Evolutionary conservation across 2,113 vertebrate genomes (phyloP).

Genomic region (Nesospiza acunhae): DNA sequence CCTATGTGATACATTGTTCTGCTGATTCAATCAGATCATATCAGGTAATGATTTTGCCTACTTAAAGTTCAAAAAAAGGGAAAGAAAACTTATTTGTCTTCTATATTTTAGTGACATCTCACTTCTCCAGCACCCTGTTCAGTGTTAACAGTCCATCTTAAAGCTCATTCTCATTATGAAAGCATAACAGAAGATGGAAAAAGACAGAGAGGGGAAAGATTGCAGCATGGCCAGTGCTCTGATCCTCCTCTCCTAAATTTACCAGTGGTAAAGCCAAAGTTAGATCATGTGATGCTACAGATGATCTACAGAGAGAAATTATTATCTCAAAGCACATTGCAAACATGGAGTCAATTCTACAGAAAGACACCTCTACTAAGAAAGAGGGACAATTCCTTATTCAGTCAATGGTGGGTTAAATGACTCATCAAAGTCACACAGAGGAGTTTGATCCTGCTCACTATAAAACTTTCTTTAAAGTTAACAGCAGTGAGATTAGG

Average conservation of each 20-base stretch:
- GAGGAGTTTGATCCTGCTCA: background rate
- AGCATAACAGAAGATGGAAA: background rate
- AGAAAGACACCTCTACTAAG: background rate
- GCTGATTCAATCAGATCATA: background rate
- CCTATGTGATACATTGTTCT: background rate
- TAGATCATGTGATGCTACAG: background rate
- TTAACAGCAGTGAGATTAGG: background rate
- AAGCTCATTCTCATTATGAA: slow-evolving; percentile 19
- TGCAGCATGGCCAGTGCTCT: background rate
- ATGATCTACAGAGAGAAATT: background rate
- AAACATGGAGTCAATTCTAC: background rate
- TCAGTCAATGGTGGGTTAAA: background rate
- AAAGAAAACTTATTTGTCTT: background rate
- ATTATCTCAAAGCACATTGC: background rate
- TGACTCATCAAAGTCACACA: slow-evolving; percentile 20
- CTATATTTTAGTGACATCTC: background rate
- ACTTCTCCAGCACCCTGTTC: background rate
- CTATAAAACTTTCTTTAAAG: background rate
- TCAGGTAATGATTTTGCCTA: background rate
- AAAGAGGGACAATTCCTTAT: background rate
- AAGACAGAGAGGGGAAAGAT: background rate
- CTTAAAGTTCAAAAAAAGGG: background rate
- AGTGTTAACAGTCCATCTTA: background rate
- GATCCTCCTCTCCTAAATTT: background rate
- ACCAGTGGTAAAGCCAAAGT: background rate